Evolutionary conservation across 1,140 invertebrate species (phyloP), one percentile per base, ranked within the genome.

Genomic region (Drosophila nannoptera): DNA sequence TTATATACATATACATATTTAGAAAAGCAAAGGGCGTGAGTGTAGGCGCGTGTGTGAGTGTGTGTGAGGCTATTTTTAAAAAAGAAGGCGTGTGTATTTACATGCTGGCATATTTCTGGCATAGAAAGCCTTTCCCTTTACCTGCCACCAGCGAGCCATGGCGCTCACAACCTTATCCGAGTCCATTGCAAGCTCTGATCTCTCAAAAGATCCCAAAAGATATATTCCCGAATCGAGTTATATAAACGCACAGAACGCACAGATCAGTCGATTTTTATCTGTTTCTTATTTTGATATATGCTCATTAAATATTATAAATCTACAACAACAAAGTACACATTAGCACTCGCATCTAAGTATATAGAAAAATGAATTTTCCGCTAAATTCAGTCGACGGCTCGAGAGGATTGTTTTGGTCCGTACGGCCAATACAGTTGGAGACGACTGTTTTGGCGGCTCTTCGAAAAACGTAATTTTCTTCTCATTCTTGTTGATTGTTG

Each of bases 71-170:
- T 42, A 50, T 50, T 43, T 66, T 31, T 42, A 59, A 53, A 70
- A 58, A 66, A 33, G 52, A 58, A 58, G 61, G 68, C 22, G 54
- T 59, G 68, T 59, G 48, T 43, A 16, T 42, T 14, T 29, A 14
- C 4, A 14, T 49, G 6, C 36, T 67, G 48, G 9, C 48, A 14
- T 35, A 33, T 38, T 35, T 32, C 12, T 11, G 4, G 16, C 45
- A 31, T 48, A 29, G 3, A 16, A 49, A 42, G 35, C 29, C 6
- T 22, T 32, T n/a, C 36, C 29, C 35, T 56, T 83, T 89, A 89
- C 88, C 88, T 89, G 88, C 88, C 88, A 89, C 88, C 88, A 89
- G 54, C 88, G 87, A 35, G 88, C 88, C 88, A 89, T 89, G 46
- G 88, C 88, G 56, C 77, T 75, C 31, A 89, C 82, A 43, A 89